Conservation (phyloP, 2,888 invertebrate genomes). For the Saturnia japonica region DNA sequence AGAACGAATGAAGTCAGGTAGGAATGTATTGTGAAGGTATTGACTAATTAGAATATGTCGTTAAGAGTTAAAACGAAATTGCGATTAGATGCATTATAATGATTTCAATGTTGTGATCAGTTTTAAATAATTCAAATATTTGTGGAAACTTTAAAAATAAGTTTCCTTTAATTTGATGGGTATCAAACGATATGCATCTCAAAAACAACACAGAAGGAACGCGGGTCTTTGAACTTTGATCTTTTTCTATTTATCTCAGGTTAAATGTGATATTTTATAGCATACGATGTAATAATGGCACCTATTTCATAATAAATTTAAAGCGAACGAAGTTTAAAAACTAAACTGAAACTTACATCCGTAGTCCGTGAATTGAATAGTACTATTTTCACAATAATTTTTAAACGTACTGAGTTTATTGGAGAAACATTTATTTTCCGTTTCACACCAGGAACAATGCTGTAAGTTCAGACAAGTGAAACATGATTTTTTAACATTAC, state of each 20-base stretch:
- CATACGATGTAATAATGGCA: not conserved
- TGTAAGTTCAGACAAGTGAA: constrained; percentile 60
- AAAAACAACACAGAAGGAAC: no score
- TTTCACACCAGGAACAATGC: constrained; percentile 71
- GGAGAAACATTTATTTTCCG: constrained; percentile 63
- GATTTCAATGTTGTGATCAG: no score
- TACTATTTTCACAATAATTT: constrained; percentile 54
- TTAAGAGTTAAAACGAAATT: no score
- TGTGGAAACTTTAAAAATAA: no score
- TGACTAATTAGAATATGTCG: no score
- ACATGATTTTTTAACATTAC: constrained; percentile 64
- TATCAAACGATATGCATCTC: no score
- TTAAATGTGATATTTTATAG: not conserved
- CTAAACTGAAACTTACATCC: constrained; percentile 47
- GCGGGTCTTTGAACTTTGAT: no score
- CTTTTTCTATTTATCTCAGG: not conserved
- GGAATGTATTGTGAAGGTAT: no score
- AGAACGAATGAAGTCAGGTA: no score
- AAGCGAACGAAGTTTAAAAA: not conserved
- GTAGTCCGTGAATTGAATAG: constrained; percentile 52
- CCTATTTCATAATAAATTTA: not conserved
- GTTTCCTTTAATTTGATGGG: no score
- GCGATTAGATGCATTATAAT: no score
- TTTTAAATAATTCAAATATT: no score
- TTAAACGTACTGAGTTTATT: constrained; percentile 38